Conservation (phyloP, 2,797 vertebrate genomes). For the Coranthus polyacanthus region DNA sequence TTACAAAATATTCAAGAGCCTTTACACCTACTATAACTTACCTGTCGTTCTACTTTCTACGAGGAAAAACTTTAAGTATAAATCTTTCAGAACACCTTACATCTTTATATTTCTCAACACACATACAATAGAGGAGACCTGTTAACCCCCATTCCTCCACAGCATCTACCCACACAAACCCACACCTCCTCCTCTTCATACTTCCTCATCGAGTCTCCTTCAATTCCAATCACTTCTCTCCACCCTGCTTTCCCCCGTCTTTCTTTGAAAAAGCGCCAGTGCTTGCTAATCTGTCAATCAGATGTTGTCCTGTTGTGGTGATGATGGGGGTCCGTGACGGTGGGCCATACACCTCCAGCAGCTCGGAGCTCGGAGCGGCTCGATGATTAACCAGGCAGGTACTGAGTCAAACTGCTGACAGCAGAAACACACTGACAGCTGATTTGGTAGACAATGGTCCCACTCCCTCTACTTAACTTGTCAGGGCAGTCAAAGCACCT, state of each 20-base stretch:
- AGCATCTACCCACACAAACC: slow-evolving; percentile 57
- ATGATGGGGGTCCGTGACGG: slow-evolving; percentile 70
- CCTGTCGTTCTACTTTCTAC: slow-evolving; percentile 1
- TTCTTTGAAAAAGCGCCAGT: slow-evolving; percentile 80
- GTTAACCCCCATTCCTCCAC: slow-evolving; percentile 42
- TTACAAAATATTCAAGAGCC: background rate
- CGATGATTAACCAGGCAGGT: slow-evolving; percentile 90
- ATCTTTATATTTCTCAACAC: slow-evolving; percentile 38
- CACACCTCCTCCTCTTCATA: slow-evolving; percentile 59
- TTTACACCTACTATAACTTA: background rate
- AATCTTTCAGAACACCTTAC: slow-evolving; percentile 24
- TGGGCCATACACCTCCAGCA: slow-evolving; percentile 81
- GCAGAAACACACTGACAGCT: slow-evolving; percentile 83
- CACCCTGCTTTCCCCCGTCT: slow-evolving; percentile 56
- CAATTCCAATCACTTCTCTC: slow-evolving; percentile 67
- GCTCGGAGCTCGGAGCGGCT: slow-evolving; percentile 75
- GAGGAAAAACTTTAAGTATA: slow-evolving; percentile 27
- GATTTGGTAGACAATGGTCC: slow-evolving; percentile 88
- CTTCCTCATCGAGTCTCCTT: slow-evolving; percentile 62
- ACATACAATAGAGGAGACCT: slow-evolving; percentile 31
- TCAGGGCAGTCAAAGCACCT: slow-evolving; percentile 85
- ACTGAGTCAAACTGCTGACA: slow-evolving; percentile 86
- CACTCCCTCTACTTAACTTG: slow-evolving; percentile 86
- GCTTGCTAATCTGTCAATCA: slow-evolving; percentile 89
- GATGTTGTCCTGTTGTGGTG: slow-evolving; percentile 79